A percentile compares a stretch with the other conserved stretches of the same genome.
These are phyloP conservation scores for Physella acuta DNA, from an alignment of 1,140 invertebrate genomes.

Conservation along the genomic window DNA sequence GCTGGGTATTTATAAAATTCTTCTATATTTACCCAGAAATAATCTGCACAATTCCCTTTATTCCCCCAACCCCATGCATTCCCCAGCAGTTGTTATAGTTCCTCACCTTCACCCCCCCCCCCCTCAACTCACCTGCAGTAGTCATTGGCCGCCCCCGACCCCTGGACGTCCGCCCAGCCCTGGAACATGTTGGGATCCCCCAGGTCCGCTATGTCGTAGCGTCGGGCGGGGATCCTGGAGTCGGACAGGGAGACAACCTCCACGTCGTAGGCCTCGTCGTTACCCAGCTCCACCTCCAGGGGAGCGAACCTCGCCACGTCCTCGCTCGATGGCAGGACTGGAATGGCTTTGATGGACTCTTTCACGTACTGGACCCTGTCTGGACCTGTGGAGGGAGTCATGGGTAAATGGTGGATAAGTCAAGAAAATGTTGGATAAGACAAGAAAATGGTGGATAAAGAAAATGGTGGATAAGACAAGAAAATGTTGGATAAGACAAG, in stretches of 20 bases:
- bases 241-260: slow-evolving; percentile 32
- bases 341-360: not conserved
- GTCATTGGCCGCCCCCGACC: slow-evolving; percentile 42
- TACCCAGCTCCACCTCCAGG: slow-evolving; percentile 31
- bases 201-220: slow-evolving; percentile 41
- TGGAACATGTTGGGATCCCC: slow-evolving; percentile 34
- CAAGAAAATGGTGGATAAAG: no score
- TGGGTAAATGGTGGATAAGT: no score
- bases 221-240: slow-evolving; percentile 31
- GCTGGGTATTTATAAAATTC: no score
- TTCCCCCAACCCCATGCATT: no score
- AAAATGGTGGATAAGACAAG: no score
- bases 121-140: slow-evolving; percentile 43
- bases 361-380: not conserved
- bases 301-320: slow-evolving; percentile 20
- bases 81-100: no score
- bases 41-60: no score
- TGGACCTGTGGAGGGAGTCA: not conserved
- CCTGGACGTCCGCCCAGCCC: slow-evolving; percentile 46
- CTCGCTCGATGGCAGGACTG: not conserved
- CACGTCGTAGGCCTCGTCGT: slow-evolving; percentile 27
- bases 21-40: no score
- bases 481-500: no score
- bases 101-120: no score
- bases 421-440: no score